Evolutionary conservation across 2,888 invertebrate genomes (phyloP).

Genomic region (Quadroppia sp.): DNA sequence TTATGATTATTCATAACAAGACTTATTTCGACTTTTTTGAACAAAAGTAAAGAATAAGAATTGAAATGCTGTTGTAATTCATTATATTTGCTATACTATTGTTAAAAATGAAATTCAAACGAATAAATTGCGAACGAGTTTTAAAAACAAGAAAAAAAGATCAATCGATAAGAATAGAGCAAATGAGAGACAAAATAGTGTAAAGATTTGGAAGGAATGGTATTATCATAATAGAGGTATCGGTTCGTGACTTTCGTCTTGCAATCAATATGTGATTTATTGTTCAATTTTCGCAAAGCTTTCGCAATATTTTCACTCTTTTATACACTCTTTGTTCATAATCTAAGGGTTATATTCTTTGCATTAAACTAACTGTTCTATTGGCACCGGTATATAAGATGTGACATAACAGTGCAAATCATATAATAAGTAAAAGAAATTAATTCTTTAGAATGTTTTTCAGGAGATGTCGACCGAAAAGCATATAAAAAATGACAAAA

Average conservation of each 20-base stretch:
- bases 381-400: neutral
- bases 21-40: neutral
- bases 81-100: neutral
- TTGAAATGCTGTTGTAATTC: slow-evolving; percentile 11
- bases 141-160: neutral
- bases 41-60: slow-evolving; percentile 6
- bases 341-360: slow-evolving; percentile 14
- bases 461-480: slow-evolving; percentile 16
- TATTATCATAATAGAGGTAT: slow-evolving; percentile 32
- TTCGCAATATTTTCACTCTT: slow-evolving; percentile 23
- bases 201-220: slow-evolving; percentile 28
- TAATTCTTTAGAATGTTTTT: slow-evolving; percentile 19
- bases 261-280: slow-evolving; percentile 37
- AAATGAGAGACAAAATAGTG: slow-evolving; percentile 31
- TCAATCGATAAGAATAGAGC: neutral
- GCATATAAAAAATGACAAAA: neutral
- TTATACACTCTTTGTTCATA: neutral
- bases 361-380: neutral
- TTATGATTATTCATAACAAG: neutral
- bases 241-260: slow-evolving; percentile 31
- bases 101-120: neutral
- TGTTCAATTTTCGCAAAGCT: slow-evolving; percentile 26
- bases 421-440: slow-evolving; percentile 31
- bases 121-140: neutral
- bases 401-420: neutral